These are phyloP conservation scores for Syngnathus floridae DNA, from an alignment of 2,113 vertebrate species.

Conservation along the genomic window DNA sequence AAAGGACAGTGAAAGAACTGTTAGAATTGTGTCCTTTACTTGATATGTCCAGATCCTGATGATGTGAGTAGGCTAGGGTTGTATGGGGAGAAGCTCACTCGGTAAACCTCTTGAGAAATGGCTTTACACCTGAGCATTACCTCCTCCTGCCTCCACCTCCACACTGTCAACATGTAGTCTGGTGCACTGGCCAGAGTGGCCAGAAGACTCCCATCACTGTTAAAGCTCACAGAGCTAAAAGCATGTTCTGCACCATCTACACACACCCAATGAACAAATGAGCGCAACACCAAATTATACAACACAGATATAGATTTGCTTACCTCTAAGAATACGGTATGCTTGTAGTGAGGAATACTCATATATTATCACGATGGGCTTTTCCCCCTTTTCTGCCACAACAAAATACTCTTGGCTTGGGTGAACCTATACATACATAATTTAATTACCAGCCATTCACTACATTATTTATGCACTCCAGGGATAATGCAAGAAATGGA, in stretches of 20 bases:
- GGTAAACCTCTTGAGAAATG: conserved; percentile 85
- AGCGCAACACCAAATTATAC: background rate
- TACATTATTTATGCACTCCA: background rate
- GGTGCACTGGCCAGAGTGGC: conserved; percentile 80
- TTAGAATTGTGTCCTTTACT: conserved; percentile 61
- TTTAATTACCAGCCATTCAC: background rate
- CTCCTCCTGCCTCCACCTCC: conserved; percentile 87
- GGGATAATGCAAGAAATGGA: background rate
- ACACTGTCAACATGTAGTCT: conserved; percentile 85
- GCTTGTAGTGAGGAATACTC: conserved; percentile 79
- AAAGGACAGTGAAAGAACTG: background rate
- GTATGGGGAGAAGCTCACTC: conserved; percentile 83
- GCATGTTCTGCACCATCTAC: conserved; percentile 78
- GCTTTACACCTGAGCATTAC: conserved; percentile 80
- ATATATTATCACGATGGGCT: conserved; percentile 83
- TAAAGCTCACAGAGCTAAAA: conserved; percentile 82
- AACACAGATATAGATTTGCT: background rate
- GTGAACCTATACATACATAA: conserved; percentile 72
- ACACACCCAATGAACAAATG: background rate
- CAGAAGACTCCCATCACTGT: conserved; percentile 74
- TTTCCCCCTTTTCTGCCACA: conserved; percentile 84
- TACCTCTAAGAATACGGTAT: conserved; percentile 82
- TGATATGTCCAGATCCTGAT: conserved; percentile 85
- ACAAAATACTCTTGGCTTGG: conserved; percentile 76
- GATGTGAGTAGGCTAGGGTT: conserved; percentile 81